Base-by-base conservation (phyloP, 2,888 invertebrate species). In the Euclidia mi region DNA sequence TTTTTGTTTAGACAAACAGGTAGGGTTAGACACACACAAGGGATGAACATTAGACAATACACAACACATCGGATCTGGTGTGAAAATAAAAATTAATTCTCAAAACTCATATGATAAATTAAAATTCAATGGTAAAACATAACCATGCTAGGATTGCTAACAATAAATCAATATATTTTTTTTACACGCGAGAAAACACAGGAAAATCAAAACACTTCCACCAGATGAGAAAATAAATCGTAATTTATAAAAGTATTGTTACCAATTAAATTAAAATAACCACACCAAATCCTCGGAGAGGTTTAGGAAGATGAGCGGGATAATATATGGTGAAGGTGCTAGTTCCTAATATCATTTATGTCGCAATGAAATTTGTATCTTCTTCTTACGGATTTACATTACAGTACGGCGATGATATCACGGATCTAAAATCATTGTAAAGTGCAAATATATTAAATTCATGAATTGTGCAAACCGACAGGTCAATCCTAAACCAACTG, bases 41-140 rank as follows among this genome's bases (percentile, higher is more conserved):
- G 97, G 97, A 96, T 96, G 95, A 96, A 97, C 96, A 97, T 96
- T 97, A 97, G 97, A 97, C 97, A 97, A 97, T 97, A 97, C 97
- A 97, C 97, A 97, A 95, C 92, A 94, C 94, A 92, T 92, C 92
- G 91, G 92, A 93, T 95, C 94, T 94, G 95, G 94, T 94, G 95
- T 93, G 94, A 94, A 92, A 90, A 84, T 84, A 90, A 89, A 81
- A 85, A 83, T 77, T 80, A 73, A 81, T 68, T 79, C 7, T 40
- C n/a, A 86, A 83, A 89, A 89, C 71, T 70, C 68, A 87, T 78
- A 57, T 79, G 75, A 76, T 58, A 78, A 84, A 86, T 83, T 78
- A 81, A 83, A 87, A 85, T 79, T 87, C 78, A 84, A 86, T 84
- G 79, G 73, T 84, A 82, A 89, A 88, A 87, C 83, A 85, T 85